Evolutionary conservation across 2,888 invertebrate genomes (phyloP), one percentile per base, ranked within the genome.

Genomic region (Tanaodytes sp.): DNA sequence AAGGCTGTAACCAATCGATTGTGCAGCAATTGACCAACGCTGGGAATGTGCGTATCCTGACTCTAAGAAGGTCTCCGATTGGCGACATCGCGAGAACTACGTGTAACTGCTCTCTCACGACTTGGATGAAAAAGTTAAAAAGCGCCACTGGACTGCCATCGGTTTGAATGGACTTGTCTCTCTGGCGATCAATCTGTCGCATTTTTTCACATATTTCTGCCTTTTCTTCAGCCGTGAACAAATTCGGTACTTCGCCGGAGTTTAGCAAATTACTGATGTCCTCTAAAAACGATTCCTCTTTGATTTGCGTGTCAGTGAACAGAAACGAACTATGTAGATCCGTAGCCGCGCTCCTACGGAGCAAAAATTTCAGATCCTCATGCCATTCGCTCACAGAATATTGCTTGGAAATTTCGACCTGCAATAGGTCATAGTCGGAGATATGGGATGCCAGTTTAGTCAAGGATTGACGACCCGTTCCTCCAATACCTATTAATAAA

Each of bases 1-100:
- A 97, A 40, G 94, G 89, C 87, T 94, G 95, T 84, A 97, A 93
- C 97, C 97, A 97, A 83, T 97, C 96, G 71, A 97, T 96, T 0
- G 96, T 97, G 82, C 97, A 97, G 82, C 96, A 97, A 83, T 96
- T 97, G 58, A 97, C 94, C 27, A 97, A 89, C 0, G 96, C 92
- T 0, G 97, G 97, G 82, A 97, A 97, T 84, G 95, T 96, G 23
- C 96, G 88, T 20, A 97, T 91, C 48, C 94, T 88, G 63, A 90
- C 91, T 19, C 94, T 88, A 79, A 97, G 91, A 2, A 91, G 90
- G 12, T 94, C 93, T 1, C 96, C 96, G 71, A 96, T 96, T 0
- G 92, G 96, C 12, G 95, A 96, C 95, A 97, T 96, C 0, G 94
- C 92, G 42, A 97, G 85, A 5, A 94, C 92, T 27, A 97, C 89